A percentile compares a stretch with the other conserved stretches of the same genome.
Conservation (phyloP, 2,113 vertebrate genomes). For the Motacilla tschutschensis region DNA sequence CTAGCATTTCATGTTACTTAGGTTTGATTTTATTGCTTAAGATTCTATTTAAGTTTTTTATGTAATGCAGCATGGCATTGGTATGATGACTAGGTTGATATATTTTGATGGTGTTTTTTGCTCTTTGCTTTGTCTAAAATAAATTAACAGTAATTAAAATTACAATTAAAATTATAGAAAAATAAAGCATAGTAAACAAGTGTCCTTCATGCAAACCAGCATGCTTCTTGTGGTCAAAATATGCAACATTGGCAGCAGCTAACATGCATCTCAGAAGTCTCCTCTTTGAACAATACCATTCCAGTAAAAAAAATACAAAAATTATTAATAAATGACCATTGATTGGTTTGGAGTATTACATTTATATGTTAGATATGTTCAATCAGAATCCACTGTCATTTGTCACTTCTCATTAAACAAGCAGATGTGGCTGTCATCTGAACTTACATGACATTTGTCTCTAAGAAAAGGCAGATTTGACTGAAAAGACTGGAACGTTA, state of each 20-base stretch:
- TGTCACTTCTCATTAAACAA: slow-evolving; percentile 10
- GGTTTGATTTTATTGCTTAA: not conserved
- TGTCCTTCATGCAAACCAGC: not conserved
- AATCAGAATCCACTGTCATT: not conserved
- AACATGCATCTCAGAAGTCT: not conserved
- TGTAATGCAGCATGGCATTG: not conserved
- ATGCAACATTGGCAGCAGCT: not conserved
- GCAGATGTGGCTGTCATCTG: not conserved
- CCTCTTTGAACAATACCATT: not conserved
- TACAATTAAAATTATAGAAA: not conserved
- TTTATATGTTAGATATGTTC: not conserved
- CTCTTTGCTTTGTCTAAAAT: not conserved
- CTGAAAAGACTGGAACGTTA: not conserved
- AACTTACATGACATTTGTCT: not conserved
- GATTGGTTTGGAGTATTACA: not conserved
- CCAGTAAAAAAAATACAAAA: not conserved
- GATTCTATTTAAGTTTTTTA: not conserved
- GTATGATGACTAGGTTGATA: not conserved
- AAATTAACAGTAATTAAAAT: not conserved
- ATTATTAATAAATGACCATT: not conserved
- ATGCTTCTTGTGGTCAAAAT: not conserved
- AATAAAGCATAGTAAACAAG: not conserved
- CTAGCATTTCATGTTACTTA: not conserved
- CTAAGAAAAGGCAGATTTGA: not conserved
- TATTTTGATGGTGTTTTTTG: not conserved